A percentile compares a stretch with the other conserved stretches of the same genome.
These are phyloP conservation scores for Lasioglossum figueresi DNA, from an alignment of 2,888 invertebrate species.

Conservation along the genomic window DNA sequence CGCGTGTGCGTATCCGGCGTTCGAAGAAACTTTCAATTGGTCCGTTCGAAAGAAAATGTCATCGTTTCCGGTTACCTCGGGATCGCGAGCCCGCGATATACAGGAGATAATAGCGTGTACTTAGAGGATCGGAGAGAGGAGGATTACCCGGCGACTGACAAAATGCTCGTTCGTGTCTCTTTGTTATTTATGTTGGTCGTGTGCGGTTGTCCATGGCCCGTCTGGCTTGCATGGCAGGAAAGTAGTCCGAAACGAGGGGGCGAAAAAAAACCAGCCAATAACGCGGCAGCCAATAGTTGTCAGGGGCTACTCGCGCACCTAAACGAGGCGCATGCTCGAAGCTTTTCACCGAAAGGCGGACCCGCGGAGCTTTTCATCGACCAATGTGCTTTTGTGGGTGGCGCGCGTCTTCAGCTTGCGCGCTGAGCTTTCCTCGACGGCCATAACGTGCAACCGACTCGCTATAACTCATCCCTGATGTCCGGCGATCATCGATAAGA, in stretches of 20 bases:
- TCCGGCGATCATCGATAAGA: slow-evolving; percentile 64
- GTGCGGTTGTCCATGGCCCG: slow-evolving; percentile 35
- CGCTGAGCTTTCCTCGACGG: slow-evolving; percentile 61
- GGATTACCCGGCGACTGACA: slow-evolving; percentile 14
- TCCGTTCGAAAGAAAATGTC: neutral
- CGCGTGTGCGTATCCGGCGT: neutral
- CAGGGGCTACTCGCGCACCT: neutral
- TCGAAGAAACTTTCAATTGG: slow-evolving; percentile 1
- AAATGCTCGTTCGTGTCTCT: slow-evolving; percentile 51
- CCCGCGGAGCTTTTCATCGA: slow-evolving; percentile 63
- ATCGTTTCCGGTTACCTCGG: slow-evolving; percentile 1
- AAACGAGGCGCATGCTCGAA: slow-evolving; percentile 65
- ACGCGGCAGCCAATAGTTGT: slow-evolving; percentile 20
- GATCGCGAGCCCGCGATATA: neutral
- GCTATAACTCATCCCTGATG: slow-evolving; percentile 64
- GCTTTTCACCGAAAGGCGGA: slow-evolving; percentile 71
- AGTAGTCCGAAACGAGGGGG: slow-evolving; percentile 18
- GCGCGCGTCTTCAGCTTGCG: slow-evolving; percentile 57
- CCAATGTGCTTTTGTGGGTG: slow-evolving; percentile 74
- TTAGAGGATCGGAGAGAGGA: neutral
- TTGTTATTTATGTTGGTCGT: slow-evolving; percentile 56
- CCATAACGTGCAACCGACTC: slow-evolving; percentile 56
- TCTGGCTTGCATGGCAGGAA: slow-evolving; percentile 17
- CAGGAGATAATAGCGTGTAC: neutral
- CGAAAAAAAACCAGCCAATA: slow-evolving; percentile 18